Evolutionary conservation across 2,888 invertebrate genomes (phyloP), one percentile per base, ranked within the genome.

Genomic region (Lasius fuliginosus): DNA sequence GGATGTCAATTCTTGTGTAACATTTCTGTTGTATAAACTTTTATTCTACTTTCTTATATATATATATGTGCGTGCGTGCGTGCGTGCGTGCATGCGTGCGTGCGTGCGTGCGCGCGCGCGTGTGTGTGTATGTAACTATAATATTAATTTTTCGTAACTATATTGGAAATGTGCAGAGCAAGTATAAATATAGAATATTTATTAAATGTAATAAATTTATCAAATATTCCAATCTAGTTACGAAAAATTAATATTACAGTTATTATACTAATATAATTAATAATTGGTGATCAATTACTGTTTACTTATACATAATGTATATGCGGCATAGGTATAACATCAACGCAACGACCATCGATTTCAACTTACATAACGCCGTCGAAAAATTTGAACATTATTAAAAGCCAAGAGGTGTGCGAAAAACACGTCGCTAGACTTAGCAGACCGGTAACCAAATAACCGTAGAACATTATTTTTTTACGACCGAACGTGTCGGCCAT

Each of bases 401-500:
- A 89, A 74, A 94, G 92, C 93, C 94, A 94, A 40, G 94, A 94
- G 23, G 91, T 90, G 46, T 92, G 93, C 15, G 94, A 92, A 76
- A 94, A 92, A 81, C 92, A 92, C 46, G 93, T 92, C 18, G 93
- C 92, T 65, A 94, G 49, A 69, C 92, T 94, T 84, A 94, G 81
- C 15, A 93, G 40, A 49, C 93, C 92, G 23, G 93, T 93, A 68
- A 88, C 77, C 64, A 94, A 83, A 77, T 93, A 94, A 84, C 94
- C 94, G 71, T 92, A 93, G 74, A 92, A 90, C 87, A 94, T 93
- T 46, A 94, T 90, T 76, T 92, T 93, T 76, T 91, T 93, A 30
- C 94, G 93, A 53, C 94, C 94, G 56, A 92, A 93, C 8, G 92
- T 93, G 74, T 94, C 94, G 15, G 94, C 92, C 86, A 94, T 86